Base-by-base conservation (phyloP, 1,140 invertebrate genomes). In the Achatina immaculata region DNA sequence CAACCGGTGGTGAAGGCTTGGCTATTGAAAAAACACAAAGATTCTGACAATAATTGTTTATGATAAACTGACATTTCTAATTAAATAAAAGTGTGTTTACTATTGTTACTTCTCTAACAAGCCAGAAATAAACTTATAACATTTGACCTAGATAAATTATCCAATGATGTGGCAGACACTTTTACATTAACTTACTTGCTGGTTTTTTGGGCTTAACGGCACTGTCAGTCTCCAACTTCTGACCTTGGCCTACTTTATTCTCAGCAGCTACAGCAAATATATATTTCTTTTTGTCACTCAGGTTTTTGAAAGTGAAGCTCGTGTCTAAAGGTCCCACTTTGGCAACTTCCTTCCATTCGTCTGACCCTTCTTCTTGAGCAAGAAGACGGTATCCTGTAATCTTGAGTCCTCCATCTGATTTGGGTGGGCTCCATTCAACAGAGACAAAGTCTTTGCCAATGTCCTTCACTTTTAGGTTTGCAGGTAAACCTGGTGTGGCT, bases 351-450 rank as follows among this genome's bases (percentile, higher is more conserved):
- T 93, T 93, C 97, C 94, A 98, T 68, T 87, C 83, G 48, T 86
- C 91, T 0, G 94, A 94, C 92, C 97, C 97, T 83, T 94, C 95
- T 83, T 88, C 87, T 68, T 85, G 92, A 92, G 96, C 97, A 90
- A 99, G 97, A 80, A 99, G 94, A 65, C 97, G 94, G 88, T 99
- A 99, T 87, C 98, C 99, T 0, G 97, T 98, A 78, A 99, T 94
- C 65, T 97, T 96, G 42, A 96, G 95, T 16, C 98, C 98, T 42
- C 97, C 97, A 89, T 93, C 90, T 84, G 92, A 89, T 81, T 95
- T 96, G 1, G 98, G 98, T 86, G 98, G 95, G 89, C 95, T 95
- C 98, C 98, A 99, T 43, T 58, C 82, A 62, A 92, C 82, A 87
- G 98, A 98, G 88, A 96, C 96, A 28, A 96, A 96, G 89, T 98